Conservation (phyloP, 2,888 invertebrate genomes). For the Drosophila imparisetae region DNA sequence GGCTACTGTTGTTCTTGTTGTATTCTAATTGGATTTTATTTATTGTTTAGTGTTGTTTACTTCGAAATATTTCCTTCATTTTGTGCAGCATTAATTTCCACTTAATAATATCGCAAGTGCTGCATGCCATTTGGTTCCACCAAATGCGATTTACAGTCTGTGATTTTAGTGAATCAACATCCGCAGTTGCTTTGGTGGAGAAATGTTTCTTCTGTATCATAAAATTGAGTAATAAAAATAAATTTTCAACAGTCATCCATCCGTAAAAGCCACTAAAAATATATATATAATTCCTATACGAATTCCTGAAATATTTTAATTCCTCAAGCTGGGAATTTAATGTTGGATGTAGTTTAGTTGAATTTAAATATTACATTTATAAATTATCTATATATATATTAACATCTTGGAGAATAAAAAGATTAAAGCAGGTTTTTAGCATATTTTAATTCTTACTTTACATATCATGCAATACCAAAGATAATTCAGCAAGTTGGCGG, state of each 20-base stretch:
- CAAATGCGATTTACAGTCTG: background rate
- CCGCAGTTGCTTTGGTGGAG: background rate
- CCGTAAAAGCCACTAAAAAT: background rate
- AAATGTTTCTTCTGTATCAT: background rate
- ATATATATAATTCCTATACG: background rate
- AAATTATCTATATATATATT: background rate
- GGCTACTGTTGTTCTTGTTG: constrained; percentile 43
- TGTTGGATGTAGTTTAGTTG: background rate
- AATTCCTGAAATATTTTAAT: background rate
- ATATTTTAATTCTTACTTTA: background rate
- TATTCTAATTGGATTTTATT: constrained; percentile 49
- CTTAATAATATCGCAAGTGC: constrained; percentile 1
- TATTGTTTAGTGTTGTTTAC: constrained; percentile 28
- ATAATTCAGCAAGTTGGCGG: constrained; percentile 1
- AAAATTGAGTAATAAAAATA: background rate
- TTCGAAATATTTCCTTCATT: constrained; percentile 29
- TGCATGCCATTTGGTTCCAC: constrained; percentile 10
- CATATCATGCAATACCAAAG: background rate
- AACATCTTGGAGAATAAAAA: background rate
- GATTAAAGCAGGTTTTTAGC: background rate
- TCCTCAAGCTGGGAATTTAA: background rate
- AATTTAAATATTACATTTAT: background rate
- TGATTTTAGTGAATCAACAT: background rate
- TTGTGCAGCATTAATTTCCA: constrained; percentile 47
- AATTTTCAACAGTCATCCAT: background rate